Evolutionary conservation across 2,888 invertebrate species (phyloP), one percentile per base, ranked within the genome.

Genomic region (Lymantria monacha): DNA sequence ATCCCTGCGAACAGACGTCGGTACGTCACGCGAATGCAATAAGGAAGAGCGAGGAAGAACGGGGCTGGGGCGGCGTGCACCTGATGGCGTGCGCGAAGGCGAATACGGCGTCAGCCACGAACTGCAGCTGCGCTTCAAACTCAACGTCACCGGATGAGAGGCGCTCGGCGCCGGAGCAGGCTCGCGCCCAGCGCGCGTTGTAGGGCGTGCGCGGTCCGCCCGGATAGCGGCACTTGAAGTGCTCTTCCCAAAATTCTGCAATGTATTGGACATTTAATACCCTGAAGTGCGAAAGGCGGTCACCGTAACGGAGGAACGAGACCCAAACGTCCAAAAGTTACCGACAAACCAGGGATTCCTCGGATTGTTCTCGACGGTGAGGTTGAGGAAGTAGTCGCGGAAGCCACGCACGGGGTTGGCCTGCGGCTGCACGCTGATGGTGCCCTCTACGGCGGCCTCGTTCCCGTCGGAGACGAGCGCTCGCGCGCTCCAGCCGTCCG

Each of bases 301-400:
- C 10, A 11, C 2, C 8, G 9, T 5, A 8, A 33, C 1, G 3
- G 12, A 12, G 11, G 15, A 22, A 3, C 11, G 0, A 42, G 11
- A 22, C 22, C 13, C 2, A 9, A 7, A 15, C 3, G 3, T 10
- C n/a, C 7, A 12, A 42, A 61, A 22, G 69, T 94, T 91, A 97
- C 97, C 97, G 42, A 96, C 94, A 93, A 98, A 98, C 98, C 98
- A 98, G 0, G 98, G 98, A 89, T 99, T 98, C 61, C 98, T 93
- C 54, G 92, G 92, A 85, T 98, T 98, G 79, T 95, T 97, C 75
- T 96, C 95, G 33, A 97, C 96, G 42, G 96, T 97, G 48, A 97
- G 92, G 69, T 93, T 93, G 42, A 97, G 93, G 85, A 98, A 98
- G 83, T 98, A 97, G 66, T 96, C 95, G 66, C 95, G 94, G 79